Evolutionary conservation across 2,797 vertebrate species (phyloP).

Genomic region (Staurois parvus): DNA sequence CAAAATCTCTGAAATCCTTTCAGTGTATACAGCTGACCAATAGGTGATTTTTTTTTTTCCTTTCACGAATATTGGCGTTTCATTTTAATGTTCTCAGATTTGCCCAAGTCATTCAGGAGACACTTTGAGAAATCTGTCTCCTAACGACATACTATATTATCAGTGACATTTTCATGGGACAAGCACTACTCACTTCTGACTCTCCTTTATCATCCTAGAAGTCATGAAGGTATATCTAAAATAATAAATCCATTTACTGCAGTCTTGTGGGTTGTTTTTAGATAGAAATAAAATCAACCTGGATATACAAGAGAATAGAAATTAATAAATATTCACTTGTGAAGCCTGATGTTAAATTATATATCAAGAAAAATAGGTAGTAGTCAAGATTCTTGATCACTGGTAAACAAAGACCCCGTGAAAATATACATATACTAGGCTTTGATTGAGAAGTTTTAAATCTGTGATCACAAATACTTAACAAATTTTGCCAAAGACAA

Average conservation of each 20-base stretch:
- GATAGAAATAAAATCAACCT: background rate
- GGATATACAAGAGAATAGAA: background rate
- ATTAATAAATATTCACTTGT: background rate
- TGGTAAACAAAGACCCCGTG: background rate
- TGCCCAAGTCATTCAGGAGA: background rate
- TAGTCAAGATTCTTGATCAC: background rate
- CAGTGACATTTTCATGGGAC: conserved; percentile 7
- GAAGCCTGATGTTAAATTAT: background rate
- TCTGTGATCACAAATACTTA: too few relatives aligned
- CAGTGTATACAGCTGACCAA: too few relatives aligned
- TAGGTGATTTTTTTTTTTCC: too few relatives aligned
- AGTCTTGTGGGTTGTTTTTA: background rate
- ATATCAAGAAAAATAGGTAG: too few relatives aligned
- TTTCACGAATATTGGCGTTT: too few relatives aligned
- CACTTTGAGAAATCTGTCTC: background rate
- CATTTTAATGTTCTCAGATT: background rate
- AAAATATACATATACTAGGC: background rate
- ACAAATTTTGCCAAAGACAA: too few relatives aligned
- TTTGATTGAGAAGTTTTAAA: background rate
- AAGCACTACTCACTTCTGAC: background rate
- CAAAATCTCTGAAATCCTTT: too few relatives aligned
- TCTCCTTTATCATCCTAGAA: background rate
- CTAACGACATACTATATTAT: conserved; percentile 14
- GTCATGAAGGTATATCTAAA: conserved; percentile 16
- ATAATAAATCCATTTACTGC: background rate